Conservation (phyloP, 2,797 vertebrate genomes). For the Oophaga sylvatica region DNA sequence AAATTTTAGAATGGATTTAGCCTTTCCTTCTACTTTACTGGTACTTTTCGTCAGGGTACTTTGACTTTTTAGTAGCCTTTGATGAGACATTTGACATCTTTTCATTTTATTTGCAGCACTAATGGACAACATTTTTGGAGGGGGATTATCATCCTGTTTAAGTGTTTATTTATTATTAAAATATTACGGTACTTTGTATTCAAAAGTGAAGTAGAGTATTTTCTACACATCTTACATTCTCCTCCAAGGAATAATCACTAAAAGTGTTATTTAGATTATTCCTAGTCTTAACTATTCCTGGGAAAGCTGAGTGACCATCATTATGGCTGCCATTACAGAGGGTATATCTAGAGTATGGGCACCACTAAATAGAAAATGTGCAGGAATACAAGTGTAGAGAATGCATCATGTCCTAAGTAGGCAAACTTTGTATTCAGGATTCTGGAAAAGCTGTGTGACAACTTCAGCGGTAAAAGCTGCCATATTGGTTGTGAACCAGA, state of each 20-base stretch:
- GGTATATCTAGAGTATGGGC: not conserved
- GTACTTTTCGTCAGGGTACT: conserved; percentile 61
- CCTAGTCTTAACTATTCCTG: not conserved
- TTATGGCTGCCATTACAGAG: not conserved
- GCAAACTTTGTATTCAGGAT: no score
- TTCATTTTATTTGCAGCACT: not conserved
- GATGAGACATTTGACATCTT: not conserved
- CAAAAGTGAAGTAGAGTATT: no score
- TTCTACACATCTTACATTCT: not conserved
- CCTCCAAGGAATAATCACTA: not conserved
- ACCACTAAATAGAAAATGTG: not conserved
- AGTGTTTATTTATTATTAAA: not conserved
- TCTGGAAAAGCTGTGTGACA: not conserved
- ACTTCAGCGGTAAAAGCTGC: not conserved
- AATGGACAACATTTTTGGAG: not conserved
- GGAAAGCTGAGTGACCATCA: not conserved
- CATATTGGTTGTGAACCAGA: not conserved
- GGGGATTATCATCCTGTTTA: not conserved
- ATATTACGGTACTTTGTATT: not conserved
- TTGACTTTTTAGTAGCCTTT: conserved; percentile 63
- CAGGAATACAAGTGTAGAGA: not conserved
- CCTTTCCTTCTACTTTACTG: conserved; percentile 62
- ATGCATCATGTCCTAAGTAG: not conserved
- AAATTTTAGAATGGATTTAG: conserved; percentile 65
- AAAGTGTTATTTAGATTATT: not conserved